Evolutionary conservation across 2,888 invertebrate genomes (phyloP), one percentile per base, ranked within the genome.

Genomic region (Cinara cedri): DNA sequence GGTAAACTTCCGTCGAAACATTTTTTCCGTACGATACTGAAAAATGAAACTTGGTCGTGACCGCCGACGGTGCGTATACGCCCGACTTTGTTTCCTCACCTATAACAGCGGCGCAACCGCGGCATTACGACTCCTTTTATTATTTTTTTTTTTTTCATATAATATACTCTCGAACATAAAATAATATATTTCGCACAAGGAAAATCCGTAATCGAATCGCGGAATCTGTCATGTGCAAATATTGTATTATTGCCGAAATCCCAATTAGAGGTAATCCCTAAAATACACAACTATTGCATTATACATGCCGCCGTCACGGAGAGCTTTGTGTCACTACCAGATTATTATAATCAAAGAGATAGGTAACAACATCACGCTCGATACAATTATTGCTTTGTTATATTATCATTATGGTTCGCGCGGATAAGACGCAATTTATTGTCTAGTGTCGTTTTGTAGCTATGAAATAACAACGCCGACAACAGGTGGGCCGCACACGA

Each of bases 231-330:
- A 14, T 46, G 46, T n/a, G 60, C 72, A 24, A 72, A 71, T 66
- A 55, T n/a, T 11, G 19, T 34, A 57, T 13, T n/a, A 60, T 60
- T 26, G 72, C 26, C 72, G 19, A 72, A 62, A 72, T 71, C 57
- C 44, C 71, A 71, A 71, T 72, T 62, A 72, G 16, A 21, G 51
- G 2, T 42, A 49, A 72, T 72, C 72, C 19, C 34, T 51, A 63
- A 62, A 34, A 72, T 62, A 72, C 72, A 72, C 72, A 72, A 72
- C 72, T 72, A 72, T 62, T 72, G 62, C 72, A 72, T 72, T 72
- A 72, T 34, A 34, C 34, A 3, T 34, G 34, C 34, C 34, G 34
- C 49, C 34, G 34, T 72, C 34, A 19, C 62, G 21, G 14, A 21
- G 24, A 42, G 62, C 49, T 51, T 72, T 63, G 34, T 72, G 62